A percentile compares a stretch with the other conserved stretches of the same genome.
These are phyloP conservation scores for Dipodomys spectabilis DNA, from an alignment of 2,113 vertebrate genomes.

Conservation along the genomic window DNA sequence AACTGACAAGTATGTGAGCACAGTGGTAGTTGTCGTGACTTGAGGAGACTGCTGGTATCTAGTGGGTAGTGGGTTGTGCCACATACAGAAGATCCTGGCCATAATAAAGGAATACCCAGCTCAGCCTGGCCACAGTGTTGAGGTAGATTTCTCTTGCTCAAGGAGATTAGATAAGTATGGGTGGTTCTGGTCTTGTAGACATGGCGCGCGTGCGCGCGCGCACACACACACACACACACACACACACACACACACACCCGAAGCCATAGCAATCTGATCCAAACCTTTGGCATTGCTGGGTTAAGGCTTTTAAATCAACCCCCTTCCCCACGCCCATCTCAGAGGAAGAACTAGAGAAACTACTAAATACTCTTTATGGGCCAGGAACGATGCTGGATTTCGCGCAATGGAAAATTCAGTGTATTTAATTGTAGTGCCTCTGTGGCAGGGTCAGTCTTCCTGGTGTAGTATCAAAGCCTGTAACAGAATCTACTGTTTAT, in stretches of 20 bases:
- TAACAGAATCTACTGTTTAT: not conserved
- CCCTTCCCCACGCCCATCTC: accelerated
- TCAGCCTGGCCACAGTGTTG: not conserved
- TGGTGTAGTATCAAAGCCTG: not conserved
- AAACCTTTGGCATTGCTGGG: not conserved
- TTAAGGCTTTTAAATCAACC: not conserved
- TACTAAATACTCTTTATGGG: not conserved
- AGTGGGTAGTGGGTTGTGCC: not conserved
- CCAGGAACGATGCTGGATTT: not conserved
- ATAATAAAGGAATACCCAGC: not conserved
- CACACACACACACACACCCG: too few relatives aligned
- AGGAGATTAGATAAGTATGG: not conserved
- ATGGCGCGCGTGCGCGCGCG: too few relatives aligned
- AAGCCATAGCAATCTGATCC: too few relatives aligned
- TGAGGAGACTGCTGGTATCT: not conserved
- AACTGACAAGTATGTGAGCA: not conserved
- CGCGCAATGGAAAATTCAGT: not conserved
- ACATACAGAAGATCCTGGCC: not conserved
- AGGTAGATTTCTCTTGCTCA: not conserved
- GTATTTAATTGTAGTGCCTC: not conserved
- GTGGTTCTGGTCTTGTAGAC: not conserved
- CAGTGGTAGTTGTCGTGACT: not conserved
- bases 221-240: not conserved
- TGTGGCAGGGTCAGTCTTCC: not conserved
- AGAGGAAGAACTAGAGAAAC: not conserved